These are phyloP conservation scores for Hydrozoanthus gracilis DNA, from an alignment of 92 coral and sea anemone genomes.

Conservation along the genomic window DNA sequence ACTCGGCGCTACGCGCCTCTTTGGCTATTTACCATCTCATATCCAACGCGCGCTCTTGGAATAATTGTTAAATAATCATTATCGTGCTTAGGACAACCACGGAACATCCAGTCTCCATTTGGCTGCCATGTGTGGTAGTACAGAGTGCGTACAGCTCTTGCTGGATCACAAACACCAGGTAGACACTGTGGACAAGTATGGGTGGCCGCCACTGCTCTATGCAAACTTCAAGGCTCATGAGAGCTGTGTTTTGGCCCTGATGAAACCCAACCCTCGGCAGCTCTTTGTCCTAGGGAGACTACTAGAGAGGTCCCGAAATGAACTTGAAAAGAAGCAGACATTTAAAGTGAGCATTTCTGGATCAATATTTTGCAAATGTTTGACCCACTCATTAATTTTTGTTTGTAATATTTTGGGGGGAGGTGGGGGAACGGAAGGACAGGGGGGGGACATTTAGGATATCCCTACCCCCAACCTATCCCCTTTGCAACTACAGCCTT, in stretches of 20 bases:
- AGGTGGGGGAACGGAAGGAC: too few relatives aligned
- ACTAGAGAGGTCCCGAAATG: constrained; percentile 67
- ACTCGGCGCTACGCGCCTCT: too few relatives aligned
- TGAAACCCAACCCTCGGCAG: constrained; percentile 95
- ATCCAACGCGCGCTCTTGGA: too few relatives aligned
- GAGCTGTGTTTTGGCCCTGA: constrained; percentile 91
- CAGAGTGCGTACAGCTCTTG: constrained; percentile 78
- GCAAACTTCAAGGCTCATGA: constrained; percentile 97
- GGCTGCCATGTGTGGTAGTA: constrained; percentile 94
- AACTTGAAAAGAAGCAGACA: constrained; percentile 75
- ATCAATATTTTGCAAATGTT: background rate
- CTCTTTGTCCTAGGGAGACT: constrained; percentile 89
- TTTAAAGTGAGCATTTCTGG: constrained; percentile 65
- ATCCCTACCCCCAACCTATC: too few relatives aligned
- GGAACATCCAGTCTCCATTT: constrained; percentile 92
- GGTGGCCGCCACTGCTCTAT: constrained; percentile 98
- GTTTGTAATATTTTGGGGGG: too few relatives aligned
- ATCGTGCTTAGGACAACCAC: constrained; percentile 68
- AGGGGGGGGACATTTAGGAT: too few relatives aligned
- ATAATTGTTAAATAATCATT: background rate
- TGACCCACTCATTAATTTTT: background rate
- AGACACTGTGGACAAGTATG: constrained; percentile 91
- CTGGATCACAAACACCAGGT: constrained; percentile 81
- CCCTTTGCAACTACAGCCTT: too few relatives aligned
- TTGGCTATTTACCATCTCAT: too few relatives aligned